Evolutionary conservation across 1,140 invertebrate species (phyloP), one percentile per base, ranked within the genome.

Genomic region (Aphelenchoides fujianensis): DNA sequence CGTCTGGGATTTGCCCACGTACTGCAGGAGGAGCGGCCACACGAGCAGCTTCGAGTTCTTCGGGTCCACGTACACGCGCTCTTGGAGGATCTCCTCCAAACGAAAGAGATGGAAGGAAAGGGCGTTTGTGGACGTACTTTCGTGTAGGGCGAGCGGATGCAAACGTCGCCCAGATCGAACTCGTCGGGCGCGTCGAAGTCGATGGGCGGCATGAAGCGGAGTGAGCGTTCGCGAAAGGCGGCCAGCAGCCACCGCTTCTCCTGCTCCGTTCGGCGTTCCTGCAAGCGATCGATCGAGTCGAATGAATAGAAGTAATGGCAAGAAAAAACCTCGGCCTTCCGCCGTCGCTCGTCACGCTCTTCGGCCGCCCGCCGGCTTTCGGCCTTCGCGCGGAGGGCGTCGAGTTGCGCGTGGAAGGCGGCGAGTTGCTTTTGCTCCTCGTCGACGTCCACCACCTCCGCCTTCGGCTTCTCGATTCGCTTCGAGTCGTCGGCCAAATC

Each of bases 11-110:
- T 82, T 75, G 86, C 94, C 91, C 2, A 92, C 92, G 85, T 94
- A 95, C 19, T 92, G 85, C 77, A 95, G 90, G 41, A 91, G 85
- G 61, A 91, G 88, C 52, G 94, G 92, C 92, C 91, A 93, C 75
- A 91, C 81, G 69, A 93, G 86, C 73, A 86, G 80, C 78, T 87
- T 85, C 23, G 86, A 85, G 23, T 87, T 77, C 16, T 91, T 90
- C 5, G 27, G 63, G 59, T 71, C 66, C 41, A 69, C 12, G 31
- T 53, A 59, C 7, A 61, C 27, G 12, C 61, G 69, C 57, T 72
- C 27, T 68, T 32, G 3, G 0, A 9, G 27, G 0, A 5, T 5
- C 35, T 71, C 23, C 34, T 55, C 57, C 70, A 72, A 48, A 32
- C 27, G 61, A 52, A 52, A 27, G 30, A 34, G 31, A 32, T 63